Conservation (phyloP, 2,113 vertebrate genomes). For the Hepsetus odoe region DNA sequence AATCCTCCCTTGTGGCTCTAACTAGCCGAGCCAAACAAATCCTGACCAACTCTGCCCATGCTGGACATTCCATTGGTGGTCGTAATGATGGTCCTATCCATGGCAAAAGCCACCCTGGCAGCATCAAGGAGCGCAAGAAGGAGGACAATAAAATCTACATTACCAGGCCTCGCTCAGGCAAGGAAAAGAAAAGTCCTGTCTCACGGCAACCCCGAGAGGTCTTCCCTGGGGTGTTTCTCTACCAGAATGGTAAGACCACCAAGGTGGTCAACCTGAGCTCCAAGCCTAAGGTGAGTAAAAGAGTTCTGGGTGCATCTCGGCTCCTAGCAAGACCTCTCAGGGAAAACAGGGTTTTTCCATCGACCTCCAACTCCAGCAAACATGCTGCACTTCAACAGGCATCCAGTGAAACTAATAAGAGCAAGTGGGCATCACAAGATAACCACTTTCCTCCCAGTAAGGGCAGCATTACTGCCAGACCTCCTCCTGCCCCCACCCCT, state of each 20-base stretch:
- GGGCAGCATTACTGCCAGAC: background rate
- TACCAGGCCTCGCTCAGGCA: constrained; percentile 82
- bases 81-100: constrained; percentile 42
- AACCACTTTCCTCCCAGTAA: constrained; percentile 34
- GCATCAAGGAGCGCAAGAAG: constrained; percentile 65
- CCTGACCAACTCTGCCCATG: constrained; percentile 74
- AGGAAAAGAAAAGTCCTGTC: constrained; percentile 62
- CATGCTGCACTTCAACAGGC: constrained; percentile 57
- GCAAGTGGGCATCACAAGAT: constrained; percentile 40
- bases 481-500: constrained; percentile 27
- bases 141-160: constrained; percentile 87
- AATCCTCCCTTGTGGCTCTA: constrained; percentile 74
- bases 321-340: constrained; percentile 68
- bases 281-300: constrained; percentile 63
- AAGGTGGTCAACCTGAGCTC: constrained; percentile 77
- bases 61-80: constrained; percentile 9
- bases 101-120: constrained; percentile 19
- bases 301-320: constrained; percentile 63
- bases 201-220: constrained; percentile 74
- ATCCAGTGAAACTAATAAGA: constrained; percentile 46
- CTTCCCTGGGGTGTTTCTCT: constrained; percentile 85
- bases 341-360: constrained; percentile 60
- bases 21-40: constrained; percentile 77
- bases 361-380: constrained; percentile 66
- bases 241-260: constrained; percentile 79